Evolutionary conservation across 1,140 invertebrate species (phyloP).

Genomic region (Brachionus calyciflorus): DNA sequence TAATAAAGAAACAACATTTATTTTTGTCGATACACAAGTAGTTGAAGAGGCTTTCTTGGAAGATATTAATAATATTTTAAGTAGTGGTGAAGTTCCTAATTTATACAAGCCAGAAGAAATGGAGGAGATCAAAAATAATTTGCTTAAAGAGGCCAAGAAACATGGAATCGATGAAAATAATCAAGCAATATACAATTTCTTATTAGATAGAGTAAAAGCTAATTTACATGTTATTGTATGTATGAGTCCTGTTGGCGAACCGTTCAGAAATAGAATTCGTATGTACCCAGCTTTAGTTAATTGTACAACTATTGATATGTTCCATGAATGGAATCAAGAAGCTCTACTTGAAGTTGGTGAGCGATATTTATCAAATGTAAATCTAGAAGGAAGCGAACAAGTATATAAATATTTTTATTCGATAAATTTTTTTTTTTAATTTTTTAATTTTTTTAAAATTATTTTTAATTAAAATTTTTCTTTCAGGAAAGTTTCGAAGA

Average conservation of each 20-base stretch:
- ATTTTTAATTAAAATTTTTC: neutral
- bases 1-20: slow-evolving; percentile 71
- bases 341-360: slow-evolving; percentile 75
- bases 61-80: slow-evolving; percentile 61
- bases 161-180: slow-evolving; percentile 65
- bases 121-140: slow-evolving; percentile 67
- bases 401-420: slow-evolving; percentile 13
- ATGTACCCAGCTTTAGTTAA: slow-evolving; percentile 81
- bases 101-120: slow-evolving; percentile 60
- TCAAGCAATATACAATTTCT: slow-evolving; percentile 61
- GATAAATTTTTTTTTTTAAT: neutral
- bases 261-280: slow-evolving; percentile 70
- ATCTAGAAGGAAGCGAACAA: slow-evolving; percentile 47
- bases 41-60: slow-evolving; percentile 60
- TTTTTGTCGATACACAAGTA: slow-evolving; percentile 74
- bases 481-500: neutral
- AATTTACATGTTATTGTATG: slow-evolving; percentile 78
- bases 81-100: slow-evolving; percentile 61
- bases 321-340: slow-evolving; percentile 77
- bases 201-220: slow-evolving; percentile 71
- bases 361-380: slow-evolving; percentile 55
- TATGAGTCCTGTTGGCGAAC: slow-evolving; percentile 79
- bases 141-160: slow-evolving; percentile 68
- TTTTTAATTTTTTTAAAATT: neutral
- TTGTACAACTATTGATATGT: slow-evolving; percentile 82